These are phyloP conservation scores for Drosophila malerkotliana DNA, from an alignment of 1,140 invertebrate genomes.

Conservation along the genomic window DNA sequence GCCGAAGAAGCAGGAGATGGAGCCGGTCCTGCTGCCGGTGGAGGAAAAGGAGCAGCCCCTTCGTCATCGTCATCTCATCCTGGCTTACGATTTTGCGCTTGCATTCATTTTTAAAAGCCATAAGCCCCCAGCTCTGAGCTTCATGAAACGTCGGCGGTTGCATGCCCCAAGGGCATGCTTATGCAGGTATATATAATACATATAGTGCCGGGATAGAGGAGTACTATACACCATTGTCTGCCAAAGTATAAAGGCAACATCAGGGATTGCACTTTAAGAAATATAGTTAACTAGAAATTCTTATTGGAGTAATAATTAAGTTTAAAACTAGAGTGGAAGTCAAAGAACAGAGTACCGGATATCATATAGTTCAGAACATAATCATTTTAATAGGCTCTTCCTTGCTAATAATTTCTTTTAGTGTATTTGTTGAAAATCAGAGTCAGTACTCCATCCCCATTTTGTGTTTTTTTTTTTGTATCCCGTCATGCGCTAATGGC, in stretches of 20 bases:
- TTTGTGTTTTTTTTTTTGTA: conserved; percentile 7
- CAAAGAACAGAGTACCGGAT: no score
- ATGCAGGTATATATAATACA: conserved; percentile 45
- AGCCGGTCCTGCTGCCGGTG: not conserved
- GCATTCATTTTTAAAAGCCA: conserved; percentile 59
- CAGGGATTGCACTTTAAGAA: not conserved
- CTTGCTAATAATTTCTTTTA: not conserved
- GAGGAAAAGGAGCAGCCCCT: not conserved
- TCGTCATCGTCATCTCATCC: conserved; percentile 31
- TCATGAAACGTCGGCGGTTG: not conserved
- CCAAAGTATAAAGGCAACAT: not conserved
- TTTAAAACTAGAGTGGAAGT: no score
- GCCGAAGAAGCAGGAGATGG: not conserved
- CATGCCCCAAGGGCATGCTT: conserved; percentile 60
- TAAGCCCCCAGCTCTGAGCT: conserved; percentile 6
- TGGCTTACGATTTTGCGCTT: conserved; percentile 57
- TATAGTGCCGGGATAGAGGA: conserved; percentile 26
- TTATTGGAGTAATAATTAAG: not conserved
- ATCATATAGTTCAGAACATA: not conserved
- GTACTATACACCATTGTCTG: conserved; percentile 43
- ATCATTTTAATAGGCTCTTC: not conserved
- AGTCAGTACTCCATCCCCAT: conserved; percentile 28
- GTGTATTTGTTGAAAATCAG: conserved; percentile 20
- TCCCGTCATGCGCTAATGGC: conserved; percentile 48
- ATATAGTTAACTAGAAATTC: not conserved